These are phyloP conservation scores for Papilio demoleus DNA, from an alignment of 2,888 invertebrate species.

Conservation along the genomic window DNA sequence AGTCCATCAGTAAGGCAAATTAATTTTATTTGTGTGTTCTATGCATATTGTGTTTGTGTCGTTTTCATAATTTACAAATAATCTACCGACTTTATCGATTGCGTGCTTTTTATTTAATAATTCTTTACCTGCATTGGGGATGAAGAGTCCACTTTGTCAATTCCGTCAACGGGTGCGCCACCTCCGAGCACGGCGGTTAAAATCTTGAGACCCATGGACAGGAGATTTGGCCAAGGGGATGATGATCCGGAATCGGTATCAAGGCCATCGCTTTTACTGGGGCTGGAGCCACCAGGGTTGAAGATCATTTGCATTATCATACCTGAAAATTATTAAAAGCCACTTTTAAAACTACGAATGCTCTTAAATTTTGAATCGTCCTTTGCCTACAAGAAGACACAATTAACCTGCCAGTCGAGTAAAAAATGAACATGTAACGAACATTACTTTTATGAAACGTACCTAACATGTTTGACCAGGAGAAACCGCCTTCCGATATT, in stretches of 20 bases:
- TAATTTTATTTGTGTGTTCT: conserved; percentile 26
- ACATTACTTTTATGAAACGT: conserved; percentile 44
- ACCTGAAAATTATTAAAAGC: conserved; percentile 64
- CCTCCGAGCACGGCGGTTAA: conserved; percentile 92
- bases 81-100: conserved; percentile 17
- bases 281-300: conserved; percentile 86
- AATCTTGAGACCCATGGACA: conserved; percentile 93
- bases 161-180: conserved; percentile 90
- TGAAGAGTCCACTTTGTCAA: conserved; percentile 95
- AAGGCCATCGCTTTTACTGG: conserved; percentile 91
- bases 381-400: background rate
- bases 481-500: conserved; percentile 91
- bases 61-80: conserved; percentile 20
- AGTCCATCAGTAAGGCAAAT: conserved; percentile 73
- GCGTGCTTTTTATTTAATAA: conserved; percentile 3
- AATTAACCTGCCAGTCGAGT: background rate
- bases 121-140: conserved; percentile 93
- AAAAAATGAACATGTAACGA: background rate
- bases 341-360: background rate
- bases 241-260: conserved; percentile 87
- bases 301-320: conserved; percentile 95
- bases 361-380: too few relatives aligned
- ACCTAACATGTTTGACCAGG: conserved; percentile 94
- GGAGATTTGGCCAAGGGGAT: conserved; percentile 94
- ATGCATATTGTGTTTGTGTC: conserved; percentile 12